Evolutionary conservation across 2,888 invertebrate genomes (phyloP).

Genomic region (Nipponacmea schrenckii): DNA sequence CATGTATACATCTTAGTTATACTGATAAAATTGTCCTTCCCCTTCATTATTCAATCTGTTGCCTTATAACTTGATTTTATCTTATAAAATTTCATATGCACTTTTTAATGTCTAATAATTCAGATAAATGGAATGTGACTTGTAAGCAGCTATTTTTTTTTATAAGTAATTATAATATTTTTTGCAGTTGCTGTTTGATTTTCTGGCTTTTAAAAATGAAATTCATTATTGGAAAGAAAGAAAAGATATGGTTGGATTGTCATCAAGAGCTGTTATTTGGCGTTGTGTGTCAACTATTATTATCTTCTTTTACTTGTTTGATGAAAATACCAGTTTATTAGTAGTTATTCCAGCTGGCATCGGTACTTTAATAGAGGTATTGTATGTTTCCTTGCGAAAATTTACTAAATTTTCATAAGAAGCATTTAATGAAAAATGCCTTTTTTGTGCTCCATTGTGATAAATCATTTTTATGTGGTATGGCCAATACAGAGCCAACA

Average conservation of each 20-base stretch:
- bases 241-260: constrained; percentile 86
- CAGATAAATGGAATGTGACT: too few species aligned
- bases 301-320: constrained; percentile 90
- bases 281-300: constrained; percentile 86
- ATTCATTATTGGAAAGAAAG: constrained; percentile 92
- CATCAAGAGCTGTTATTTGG: constrained; percentile 89
- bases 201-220: constrained; percentile 97
- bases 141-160: too few species aligned
- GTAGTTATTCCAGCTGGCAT: constrained; percentile 88
- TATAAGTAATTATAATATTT: background rate
- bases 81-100: too few species aligned
- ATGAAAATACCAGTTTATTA: constrained; percentile 90
- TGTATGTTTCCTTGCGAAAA: background rate
- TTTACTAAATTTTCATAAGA: too few species aligned
- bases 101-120: too few species aligned
- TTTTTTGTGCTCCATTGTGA: background rate
- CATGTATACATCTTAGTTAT: background rate
- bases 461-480: too few species aligned
- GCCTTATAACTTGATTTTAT: too few species aligned
- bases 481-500: too few species aligned
- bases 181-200: constrained; percentile 82
- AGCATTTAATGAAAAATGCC: background rate
- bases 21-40: too few species aligned
- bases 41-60: too few species aligned
- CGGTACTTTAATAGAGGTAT: constrained; percentile 87